Evolutionary conservation across 2,797 vertebrate genomes (phyloP).

Genomic region (Pteronotus mesoamericanus): DNA sequence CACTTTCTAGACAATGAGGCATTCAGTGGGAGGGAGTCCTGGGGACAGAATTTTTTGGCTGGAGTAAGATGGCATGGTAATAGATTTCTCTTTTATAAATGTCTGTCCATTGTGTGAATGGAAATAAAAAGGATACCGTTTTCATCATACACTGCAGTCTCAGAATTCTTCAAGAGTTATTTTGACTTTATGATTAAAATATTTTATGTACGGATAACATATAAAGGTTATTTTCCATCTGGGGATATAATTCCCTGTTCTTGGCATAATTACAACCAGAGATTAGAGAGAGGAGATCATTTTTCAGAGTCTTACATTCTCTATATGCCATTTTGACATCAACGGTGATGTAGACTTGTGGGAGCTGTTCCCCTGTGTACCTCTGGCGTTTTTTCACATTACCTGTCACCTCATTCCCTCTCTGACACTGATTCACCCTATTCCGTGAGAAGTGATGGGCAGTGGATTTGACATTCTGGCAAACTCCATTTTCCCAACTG

Average conservation of each 20-base stretch:
- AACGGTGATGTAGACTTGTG: neutral
- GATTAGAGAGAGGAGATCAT: neutral
- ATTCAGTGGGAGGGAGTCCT: slow-evolving; percentile 19
- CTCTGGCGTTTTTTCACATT: neutral
- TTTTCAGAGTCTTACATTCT: neutral
- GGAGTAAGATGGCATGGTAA: neutral
- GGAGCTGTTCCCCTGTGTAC: neutral
- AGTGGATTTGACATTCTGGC: neutral
- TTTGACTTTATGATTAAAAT: neutral
- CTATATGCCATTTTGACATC: neutral
- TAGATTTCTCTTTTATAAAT: slow-evolving; percentile 18
- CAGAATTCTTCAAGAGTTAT: neutral
- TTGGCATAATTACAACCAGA: neutral
- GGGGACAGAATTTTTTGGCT: slow-evolving; percentile 47
- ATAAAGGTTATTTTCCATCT: slow-evolving; percentile 18
- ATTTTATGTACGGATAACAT: neutral
- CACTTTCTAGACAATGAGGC: slow-evolving; percentile 30
- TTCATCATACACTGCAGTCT: slow-evolving; percentile 12
- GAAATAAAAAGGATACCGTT: slow-evolving; percentile 36
- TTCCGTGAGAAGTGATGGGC: neutral
- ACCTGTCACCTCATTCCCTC: neutral
- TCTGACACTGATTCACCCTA: neutral
- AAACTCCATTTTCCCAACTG: neutral
- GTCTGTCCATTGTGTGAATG: slow-evolving; percentile 18
- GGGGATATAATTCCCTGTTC: neutral